Conservation (phyloP, 2,888 invertebrate genomes). For the Troides helena region DNA sequence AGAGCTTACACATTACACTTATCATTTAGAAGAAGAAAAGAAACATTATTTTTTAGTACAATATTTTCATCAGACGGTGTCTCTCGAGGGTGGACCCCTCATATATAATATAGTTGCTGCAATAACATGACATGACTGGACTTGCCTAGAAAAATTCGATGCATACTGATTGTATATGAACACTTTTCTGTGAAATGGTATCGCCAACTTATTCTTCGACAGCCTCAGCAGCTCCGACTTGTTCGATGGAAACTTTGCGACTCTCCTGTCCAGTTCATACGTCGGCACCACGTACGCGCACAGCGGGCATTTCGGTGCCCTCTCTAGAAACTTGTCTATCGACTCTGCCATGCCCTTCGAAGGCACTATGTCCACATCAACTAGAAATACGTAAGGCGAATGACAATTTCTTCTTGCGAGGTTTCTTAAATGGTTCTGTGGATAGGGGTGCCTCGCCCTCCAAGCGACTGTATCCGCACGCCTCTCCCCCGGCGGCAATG, state of each 20-base stretch:
- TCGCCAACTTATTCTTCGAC: constrained; percentile 88
- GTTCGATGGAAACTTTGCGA: constrained; percentile 87
- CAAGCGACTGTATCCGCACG: constrained; percentile 84
- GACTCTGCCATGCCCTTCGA: constrained; percentile 85
- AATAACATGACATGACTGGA: constrained; percentile 15
- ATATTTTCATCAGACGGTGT: too few relatives aligned
- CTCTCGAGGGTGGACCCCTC: too few relatives aligned
- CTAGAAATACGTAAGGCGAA: constrained; percentile 88
- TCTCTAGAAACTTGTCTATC: constrained; percentile 84
- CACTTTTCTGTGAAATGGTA: constrained; percentile 94
- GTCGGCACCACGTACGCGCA: constrained; percentile 96
- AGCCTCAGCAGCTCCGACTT: constrained; percentile 88
- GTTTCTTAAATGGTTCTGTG: constrained; percentile 94
- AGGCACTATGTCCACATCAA: constrained; percentile 94
- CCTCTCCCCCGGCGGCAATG: constrained; percentile 82
- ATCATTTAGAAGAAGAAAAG: too few relatives aligned
- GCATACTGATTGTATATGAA: constrained; percentile 96
- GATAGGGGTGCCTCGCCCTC: constrained; percentile 89
- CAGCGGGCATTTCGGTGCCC: constrained; percentile 78
- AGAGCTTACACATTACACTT: too few relatives aligned
- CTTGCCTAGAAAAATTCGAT: constrained; percentile 92
- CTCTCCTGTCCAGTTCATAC: constrained; percentile 90
- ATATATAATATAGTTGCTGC: too few relatives aligned
- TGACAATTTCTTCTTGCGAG: constrained; percentile 92
- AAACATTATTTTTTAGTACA: too few relatives aligned